These are phyloP conservation scores for Chrysaora quinquecirrha DNA, from an alignment of 30 jellyfish, hydroid and myxozoan genomes.

Conservation along the genomic window DNA sequence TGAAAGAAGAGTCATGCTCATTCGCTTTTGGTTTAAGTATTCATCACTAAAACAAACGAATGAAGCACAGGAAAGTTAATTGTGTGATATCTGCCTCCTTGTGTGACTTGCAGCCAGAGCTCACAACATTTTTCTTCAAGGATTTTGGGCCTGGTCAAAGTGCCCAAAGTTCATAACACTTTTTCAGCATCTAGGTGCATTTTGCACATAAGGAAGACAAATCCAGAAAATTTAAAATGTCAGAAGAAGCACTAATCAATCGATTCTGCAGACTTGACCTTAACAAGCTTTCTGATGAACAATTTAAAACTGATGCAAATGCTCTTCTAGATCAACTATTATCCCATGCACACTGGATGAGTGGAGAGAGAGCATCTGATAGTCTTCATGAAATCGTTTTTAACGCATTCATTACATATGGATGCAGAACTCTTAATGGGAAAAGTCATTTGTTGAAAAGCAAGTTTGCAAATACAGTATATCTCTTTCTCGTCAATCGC, in stretches of 20 bases:
- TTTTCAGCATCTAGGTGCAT: too few species aligned
- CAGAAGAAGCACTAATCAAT: conserved; percentile 10
- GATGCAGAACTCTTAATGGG: conserved; percentile 67
- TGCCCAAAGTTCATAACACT: too few species aligned
- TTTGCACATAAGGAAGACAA: too few species aligned
- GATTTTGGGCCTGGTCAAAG: too few species aligned
- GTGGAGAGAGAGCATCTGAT: background rate
- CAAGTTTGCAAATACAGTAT: conserved; percentile 79
- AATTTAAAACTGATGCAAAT: conserved; percentile 42
- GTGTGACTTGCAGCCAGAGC: too few species aligned
- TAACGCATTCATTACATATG: conserved; percentile 60
- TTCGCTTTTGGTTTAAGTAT: too few species aligned
- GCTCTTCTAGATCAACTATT: conserved; percentile 47
- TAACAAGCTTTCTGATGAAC: conserved; percentile 17
- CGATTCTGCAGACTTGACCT: conserved; percentile 44
- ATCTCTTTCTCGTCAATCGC: conserved; percentile 62
- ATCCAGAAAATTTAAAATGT: conserved; percentile 4
- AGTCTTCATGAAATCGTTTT: conserved; percentile 14
- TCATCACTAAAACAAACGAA: too few species aligned
- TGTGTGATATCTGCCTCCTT: too few species aligned
- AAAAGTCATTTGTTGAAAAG: conserved; percentile 59
- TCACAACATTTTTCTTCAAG: too few species aligned
- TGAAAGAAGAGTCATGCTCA: too few species aligned
- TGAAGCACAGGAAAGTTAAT: too few species aligned
- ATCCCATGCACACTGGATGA: conserved; percentile 29